These are phyloP conservation scores for Megaceryle maxima DNA, from an alignment of 2,113 vertebrate species.

Conservation along the genomic window DNA sequence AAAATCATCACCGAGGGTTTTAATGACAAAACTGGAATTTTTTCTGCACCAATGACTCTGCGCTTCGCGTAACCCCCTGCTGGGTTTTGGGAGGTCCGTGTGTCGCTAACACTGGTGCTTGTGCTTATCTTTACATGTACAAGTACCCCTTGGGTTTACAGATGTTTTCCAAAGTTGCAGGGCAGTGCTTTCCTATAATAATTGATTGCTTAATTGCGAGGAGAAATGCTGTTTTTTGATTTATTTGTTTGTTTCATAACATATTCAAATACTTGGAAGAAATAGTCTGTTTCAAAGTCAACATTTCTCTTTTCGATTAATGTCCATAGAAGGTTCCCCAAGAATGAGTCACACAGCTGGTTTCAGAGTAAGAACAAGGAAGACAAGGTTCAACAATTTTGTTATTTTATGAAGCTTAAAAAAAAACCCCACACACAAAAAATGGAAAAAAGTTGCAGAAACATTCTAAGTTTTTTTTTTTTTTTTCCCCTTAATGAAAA, in stretches of 20 bases:
- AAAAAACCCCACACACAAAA: not conserved
- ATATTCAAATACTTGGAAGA: not conserved
- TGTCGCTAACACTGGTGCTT: not conserved
- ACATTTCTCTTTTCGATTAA: conserved; percentile 4
- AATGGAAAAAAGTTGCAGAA: not conserved
- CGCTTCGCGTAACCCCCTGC: accelerated
- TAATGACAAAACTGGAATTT: not conserved
- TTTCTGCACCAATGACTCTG: not conserved
- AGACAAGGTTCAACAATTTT: conserved; percentile 18
- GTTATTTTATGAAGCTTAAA: conserved; percentile 9
- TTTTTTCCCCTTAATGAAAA: not conserved
- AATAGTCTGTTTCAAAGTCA: conserved; percentile 16
- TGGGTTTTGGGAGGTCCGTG: accelerated
- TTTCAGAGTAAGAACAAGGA: conserved; percentile 21
- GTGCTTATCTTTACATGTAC: not conserved
- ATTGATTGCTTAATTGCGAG: not conserved
- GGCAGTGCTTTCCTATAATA: not conserved
- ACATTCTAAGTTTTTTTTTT: not conserved
- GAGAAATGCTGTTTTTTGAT: not conserved
- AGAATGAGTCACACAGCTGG: conserved; percentile 40
- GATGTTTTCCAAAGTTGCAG: not conserved
- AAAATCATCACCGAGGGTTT: not conserved
- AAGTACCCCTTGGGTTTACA: not conserved
- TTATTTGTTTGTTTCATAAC: not conserved
- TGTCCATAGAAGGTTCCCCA: conserved; percentile 19